Evolutionary conservation across 2,888 invertebrate species (phyloP), one percentile per base, ranked within the genome.

Genomic region (Plagiodera versicolora): DNA sequence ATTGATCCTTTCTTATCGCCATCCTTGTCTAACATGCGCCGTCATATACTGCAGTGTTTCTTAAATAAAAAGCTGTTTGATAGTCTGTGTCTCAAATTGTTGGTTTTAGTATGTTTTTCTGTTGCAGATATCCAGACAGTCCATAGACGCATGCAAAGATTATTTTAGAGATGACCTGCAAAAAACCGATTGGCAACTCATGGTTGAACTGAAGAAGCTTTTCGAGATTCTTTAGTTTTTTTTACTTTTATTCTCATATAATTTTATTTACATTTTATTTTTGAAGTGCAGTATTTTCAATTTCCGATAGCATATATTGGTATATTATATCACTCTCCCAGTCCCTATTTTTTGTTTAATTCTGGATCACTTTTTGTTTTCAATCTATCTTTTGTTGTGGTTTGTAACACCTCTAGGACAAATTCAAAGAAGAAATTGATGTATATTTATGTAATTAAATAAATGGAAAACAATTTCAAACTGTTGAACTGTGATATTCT

Each of bases 121-220:
- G 67, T 83, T 86, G 9, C 88, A 98, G 96, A 98, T 99, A 76
- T 92, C 94, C 54, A 89, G 99, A 57, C 94, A 97, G 77, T 97
- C 97, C 67, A 99, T 99, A 78, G 98, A 99, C 82, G 98, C 96
- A 8, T 98, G 98, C 83, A 99, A 99, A 83, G 94, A 98, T 74
- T 96, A 98, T 83, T 99, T 99, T 89, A 88, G 99, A 66, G 98
- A 98, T 73, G 99, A 99, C 81, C 86, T 99, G 74, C 83, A 91
- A 76, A 99, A 98, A 83, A 89, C 91, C 69, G 99, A 99, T 80
- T 99, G 99, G 99, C 93, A 94, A 78, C 83, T 99, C 66, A 96
- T 99, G 91, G 92, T 98, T 61, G 98, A 99, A 83, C 84, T 99
- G 77, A 99, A 99, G 84, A 98, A 98, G 81, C 84, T 91, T 74